Evolutionary conservation across 2,113 vertebrate genomes (phyloP).

Genomic region (Sciurus niger): DNA sequence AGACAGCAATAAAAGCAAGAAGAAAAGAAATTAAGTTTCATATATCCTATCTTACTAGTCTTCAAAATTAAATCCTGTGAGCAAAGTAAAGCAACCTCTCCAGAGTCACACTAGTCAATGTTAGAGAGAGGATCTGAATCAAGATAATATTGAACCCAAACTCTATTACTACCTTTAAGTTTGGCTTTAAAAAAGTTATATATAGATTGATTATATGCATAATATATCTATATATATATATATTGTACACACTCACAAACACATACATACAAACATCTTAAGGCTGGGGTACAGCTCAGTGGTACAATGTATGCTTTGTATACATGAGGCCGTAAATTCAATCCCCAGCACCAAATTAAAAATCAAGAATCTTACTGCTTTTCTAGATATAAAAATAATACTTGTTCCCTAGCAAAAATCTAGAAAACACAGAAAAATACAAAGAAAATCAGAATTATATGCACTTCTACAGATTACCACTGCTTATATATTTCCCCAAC

Average conservation of each 20-base stretch:
- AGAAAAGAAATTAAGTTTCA: background rate
- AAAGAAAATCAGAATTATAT: constrained; percentile 33
- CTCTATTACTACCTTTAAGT: background rate
- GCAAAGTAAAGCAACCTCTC: background rate
- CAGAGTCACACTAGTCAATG: background rate
- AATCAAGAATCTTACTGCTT: background rate
- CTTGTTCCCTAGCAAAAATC: constrained; percentile 40
- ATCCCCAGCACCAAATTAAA: background rate
- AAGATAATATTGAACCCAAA: background rate
- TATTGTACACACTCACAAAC: too few relatives aligned
- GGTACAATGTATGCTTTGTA: background rate
- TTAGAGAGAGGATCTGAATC: background rate
- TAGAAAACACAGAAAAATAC: constrained; percentile 34
- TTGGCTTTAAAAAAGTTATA: background rate
- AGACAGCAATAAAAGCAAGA: background rate
- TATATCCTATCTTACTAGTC: background rate
- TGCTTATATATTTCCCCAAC: background rate
- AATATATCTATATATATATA: too few relatives aligned
- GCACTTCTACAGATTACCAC: background rate
- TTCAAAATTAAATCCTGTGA: background rate
- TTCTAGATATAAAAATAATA: constrained; percentile 35
- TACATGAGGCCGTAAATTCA: background rate
- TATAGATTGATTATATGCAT: too few relatives aligned
- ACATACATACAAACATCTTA: background rate
- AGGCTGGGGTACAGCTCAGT: background rate